Evolutionary conservation across 1,140 invertebrate genomes (phyloP).

Genomic region (Diplogasteroides magnus): DNA sequence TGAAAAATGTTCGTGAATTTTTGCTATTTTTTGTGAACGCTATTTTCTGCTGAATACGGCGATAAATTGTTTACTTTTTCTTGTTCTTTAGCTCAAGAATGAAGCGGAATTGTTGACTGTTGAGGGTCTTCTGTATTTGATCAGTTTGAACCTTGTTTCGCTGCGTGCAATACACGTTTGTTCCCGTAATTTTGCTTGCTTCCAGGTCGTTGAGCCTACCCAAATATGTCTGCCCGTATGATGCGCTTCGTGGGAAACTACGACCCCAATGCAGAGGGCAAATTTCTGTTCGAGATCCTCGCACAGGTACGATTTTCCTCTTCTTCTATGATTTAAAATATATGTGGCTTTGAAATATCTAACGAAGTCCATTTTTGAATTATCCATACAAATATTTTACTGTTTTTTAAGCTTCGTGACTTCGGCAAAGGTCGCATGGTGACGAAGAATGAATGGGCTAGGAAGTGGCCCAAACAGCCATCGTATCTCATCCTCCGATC

Average conservation of each 20-base stretch:
- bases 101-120: too few relatives aligned
- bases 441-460: slow-evolving; percentile 48
- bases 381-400: slow-evolving; percentile 18
- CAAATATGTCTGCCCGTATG: slow-evolving; percentile 20
- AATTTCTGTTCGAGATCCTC: slow-evolving; percentile 53
- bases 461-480: slow-evolving; percentile 50
- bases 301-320: slow-evolving; percentile 36
- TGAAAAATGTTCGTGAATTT: too few relatives aligned
- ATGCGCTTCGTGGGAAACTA: slow-evolving; percentile 51
- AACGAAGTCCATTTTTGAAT: slow-evolving; percentile 1
- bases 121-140: slow-evolving; percentile 1
- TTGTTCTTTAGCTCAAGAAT: too few relatives aligned
- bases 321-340: not conserved
- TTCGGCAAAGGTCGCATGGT: slow-evolving; percentile 36
- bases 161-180: not conserved
- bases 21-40: too few relatives aligned
- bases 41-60: too few relatives aligned
- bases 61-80: too few relatives aligned
- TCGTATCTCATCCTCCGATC: slow-evolving; percentile 50
- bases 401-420: slow-evolving; percentile 6
- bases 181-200: not conserved
- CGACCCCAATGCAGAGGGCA: slow-evolving; percentile 46
- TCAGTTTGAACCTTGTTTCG: not conserved
- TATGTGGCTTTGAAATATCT: too few relatives aligned
- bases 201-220: too few relatives aligned